Evolutionary conservation across 1,140 invertebrate species (phyloP).

Genomic region (Parapsyche elsis): DNA sequence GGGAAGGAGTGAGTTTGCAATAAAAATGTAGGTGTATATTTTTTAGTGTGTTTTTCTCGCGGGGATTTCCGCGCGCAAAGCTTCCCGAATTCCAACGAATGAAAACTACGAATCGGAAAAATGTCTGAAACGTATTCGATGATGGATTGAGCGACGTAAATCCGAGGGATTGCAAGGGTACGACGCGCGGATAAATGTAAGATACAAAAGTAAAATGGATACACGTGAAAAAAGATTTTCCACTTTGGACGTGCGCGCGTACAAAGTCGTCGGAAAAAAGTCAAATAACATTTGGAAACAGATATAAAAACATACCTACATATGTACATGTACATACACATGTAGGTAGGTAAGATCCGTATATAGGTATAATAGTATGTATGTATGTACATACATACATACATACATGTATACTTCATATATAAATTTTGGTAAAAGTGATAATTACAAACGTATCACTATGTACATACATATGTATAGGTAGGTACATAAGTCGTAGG

Average conservation of each 20-base stretch:
- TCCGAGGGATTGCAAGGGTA: neutral
- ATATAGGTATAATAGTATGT: neutral
- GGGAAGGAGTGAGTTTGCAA: too few species aligned
- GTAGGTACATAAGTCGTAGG: too few species aligned
- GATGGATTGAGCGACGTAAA: slow-evolving; percentile 19
- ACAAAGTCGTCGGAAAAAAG: too few species aligned
- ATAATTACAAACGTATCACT: too few species aligned
- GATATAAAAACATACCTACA: neutral
- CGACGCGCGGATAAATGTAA: neutral
- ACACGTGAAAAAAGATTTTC: neutral
- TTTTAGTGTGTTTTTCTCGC: too few species aligned
- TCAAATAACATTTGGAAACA: too few species aligned
- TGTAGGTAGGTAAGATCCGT: neutral
- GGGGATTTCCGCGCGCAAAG: neutral
- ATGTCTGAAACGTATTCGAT: neutral
- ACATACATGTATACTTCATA: neutral
- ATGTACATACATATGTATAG: too few species aligned
- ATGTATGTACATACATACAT: neutral
- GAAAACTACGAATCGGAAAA: neutral
- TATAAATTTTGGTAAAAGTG: too few species aligned
- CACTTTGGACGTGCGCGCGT: too few species aligned
- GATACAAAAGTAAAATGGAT: slow-evolving; percentile 14
- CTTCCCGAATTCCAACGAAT: neutral
- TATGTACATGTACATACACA: neutral
- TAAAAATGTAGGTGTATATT: too few species aligned